These are phyloP conservation scores for Helicolenus hilgendorfi DNA, from an alignment of 2,797 vertebrate genomes.

Conservation along the genomic window DNA sequence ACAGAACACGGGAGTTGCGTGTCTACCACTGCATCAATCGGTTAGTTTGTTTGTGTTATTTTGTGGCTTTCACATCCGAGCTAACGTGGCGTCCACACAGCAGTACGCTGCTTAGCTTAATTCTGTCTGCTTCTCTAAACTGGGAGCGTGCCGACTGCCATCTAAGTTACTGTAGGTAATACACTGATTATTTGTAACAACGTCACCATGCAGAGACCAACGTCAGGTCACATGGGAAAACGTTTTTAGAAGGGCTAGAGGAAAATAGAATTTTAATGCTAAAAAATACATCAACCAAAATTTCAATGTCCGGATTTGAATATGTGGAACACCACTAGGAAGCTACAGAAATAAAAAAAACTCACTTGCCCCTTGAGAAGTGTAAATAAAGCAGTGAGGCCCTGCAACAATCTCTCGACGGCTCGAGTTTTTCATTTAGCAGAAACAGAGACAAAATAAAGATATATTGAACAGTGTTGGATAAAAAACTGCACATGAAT, in stretches of 20 bases:
- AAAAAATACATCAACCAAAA: neutral
- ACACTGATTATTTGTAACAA: neutral
- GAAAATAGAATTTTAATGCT: neutral
- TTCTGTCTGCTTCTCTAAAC: neutral
- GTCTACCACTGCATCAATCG: too few relatives aligned
- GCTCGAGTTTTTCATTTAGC: conserved; percentile 43
- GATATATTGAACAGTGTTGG: conserved; percentile 13
- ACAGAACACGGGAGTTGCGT: too few relatives aligned
- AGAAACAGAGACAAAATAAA: conserved; percentile 57
- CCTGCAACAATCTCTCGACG: conserved; percentile 30
- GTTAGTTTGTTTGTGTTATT: too few relatives aligned
- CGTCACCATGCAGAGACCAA: neutral
- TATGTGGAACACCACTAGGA: neutral
- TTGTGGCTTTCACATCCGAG: too few relatives aligned
- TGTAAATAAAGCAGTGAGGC: conserved; percentile 51
- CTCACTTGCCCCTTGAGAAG: conserved; percentile 26
- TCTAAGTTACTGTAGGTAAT: neutral
- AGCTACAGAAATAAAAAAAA: neutral
- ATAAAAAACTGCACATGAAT: conserved; percentile 28
- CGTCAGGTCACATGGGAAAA: neutral
- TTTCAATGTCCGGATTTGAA: neutral
- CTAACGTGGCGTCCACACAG: neutral
- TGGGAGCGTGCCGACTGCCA: neutral
- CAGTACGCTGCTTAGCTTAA: neutral
- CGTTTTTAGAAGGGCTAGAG: neutral